Evolutionary conservation across 2,888 invertebrate genomes (phyloP).

Genomic region (Tipula lateralis): DNA sequence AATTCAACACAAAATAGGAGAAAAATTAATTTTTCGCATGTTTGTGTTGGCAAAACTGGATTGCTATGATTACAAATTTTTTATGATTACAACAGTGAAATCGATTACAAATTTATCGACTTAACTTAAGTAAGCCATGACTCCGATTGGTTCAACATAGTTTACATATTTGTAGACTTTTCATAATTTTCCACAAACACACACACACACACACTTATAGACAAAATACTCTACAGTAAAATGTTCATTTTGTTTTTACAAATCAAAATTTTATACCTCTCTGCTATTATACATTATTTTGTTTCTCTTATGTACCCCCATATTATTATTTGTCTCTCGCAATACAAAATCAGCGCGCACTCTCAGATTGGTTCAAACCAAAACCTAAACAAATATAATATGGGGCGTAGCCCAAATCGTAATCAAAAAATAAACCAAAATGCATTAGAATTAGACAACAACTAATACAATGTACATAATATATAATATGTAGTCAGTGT

Average conservation of each 20-base stretch:
- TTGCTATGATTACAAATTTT: not conserved
- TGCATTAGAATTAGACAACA: not conserved
- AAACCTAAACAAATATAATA: not conserved
- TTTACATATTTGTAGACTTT: not conserved
- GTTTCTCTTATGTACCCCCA: not conserved
- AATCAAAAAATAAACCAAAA: not conserved
- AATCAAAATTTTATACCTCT: not conserved
- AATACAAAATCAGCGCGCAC: not conserved
- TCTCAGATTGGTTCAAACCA: slow-evolving; percentile 14
- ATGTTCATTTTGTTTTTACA: not conserved
- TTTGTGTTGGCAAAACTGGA: not conserved
- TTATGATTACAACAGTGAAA: too few relatives aligned
- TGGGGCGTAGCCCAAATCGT: not conserved
- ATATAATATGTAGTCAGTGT: not conserved
- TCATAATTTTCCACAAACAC: not conserved
- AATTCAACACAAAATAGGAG: not conserved
- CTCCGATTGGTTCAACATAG: too few relatives aligned
- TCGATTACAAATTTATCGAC: too few relatives aligned
- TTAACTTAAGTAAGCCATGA: too few relatives aligned
- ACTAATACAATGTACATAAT: not conserved
- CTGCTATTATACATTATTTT: not conserved
- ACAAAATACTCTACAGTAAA: not conserved
- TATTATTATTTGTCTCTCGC: not conserved
- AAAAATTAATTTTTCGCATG: not conserved
- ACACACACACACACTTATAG: too few relatives aligned